These are phyloP conservation scores for Propithecus perrieri DNA, from an alignment of 2,797 vertebrate species.

Conservation along the genomic window DNA sequence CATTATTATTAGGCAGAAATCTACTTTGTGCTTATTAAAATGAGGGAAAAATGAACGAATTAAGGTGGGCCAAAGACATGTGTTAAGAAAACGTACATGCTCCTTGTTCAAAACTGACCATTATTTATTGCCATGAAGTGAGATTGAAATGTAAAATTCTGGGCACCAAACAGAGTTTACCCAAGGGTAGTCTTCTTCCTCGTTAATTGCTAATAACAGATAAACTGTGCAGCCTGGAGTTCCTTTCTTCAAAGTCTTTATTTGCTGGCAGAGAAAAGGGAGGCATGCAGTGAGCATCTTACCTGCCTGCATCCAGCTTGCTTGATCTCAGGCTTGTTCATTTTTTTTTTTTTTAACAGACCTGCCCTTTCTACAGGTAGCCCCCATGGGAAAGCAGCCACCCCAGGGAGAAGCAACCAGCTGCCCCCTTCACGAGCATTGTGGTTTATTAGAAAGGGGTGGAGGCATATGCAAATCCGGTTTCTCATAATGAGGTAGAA, in stretches of 20 bases:
- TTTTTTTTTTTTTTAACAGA: neutral
- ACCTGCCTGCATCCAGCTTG: neutral
- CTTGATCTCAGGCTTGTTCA: neutral
- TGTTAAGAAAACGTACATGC: neutral
- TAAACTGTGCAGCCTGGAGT: neutral
- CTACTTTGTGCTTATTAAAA: neutral
- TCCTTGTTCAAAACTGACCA: neutral
- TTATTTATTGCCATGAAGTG: neutral
- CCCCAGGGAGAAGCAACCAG: neutral
- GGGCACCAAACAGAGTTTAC: neutral
- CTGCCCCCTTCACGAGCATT: neutral
- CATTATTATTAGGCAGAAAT: neutral
- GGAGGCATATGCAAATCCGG: neutral
- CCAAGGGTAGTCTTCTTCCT: neutral
- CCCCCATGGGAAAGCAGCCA: neutral
- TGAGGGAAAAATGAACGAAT: neutral
- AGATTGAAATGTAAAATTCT: slow-evolving; percentile 6
- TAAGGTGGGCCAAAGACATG: neutral
- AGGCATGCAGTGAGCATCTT: neutral
- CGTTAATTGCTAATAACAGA: neutral
- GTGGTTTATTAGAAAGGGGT: neutral
- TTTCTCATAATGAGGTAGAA: neutral
- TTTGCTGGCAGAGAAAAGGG: neutral
- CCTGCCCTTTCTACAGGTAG: neutral
- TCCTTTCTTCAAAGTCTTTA: neutral